These are phyloP conservation scores for Zoanthus sociatus DNA, from an alignment of 92 coral and sea anemone species.

Conservation along the genomic window DNA sequence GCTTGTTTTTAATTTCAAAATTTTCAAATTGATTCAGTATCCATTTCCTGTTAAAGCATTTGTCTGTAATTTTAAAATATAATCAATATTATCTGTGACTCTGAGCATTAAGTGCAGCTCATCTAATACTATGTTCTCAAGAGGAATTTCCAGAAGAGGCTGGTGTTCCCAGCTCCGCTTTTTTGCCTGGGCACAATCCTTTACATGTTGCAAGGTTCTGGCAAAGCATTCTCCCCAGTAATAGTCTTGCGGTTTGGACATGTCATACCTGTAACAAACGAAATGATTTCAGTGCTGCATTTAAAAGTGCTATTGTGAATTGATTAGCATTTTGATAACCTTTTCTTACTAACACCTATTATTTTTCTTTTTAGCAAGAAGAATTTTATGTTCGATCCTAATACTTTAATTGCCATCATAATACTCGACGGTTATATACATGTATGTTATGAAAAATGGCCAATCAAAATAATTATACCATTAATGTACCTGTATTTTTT, in stretches of 20 bases:
- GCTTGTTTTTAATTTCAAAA: neutral
- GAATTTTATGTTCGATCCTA: neutral
- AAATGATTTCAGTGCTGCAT: neutral
- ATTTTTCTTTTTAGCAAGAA: slow-evolving; percentile 1
- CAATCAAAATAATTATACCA: neutral
- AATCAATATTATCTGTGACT: slow-evolving; percentile 41
- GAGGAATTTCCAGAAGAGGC: slow-evolving; percentile 62
- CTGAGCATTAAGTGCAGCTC: slow-evolving; percentile 68
- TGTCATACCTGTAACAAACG: slow-evolving; percentile 55
- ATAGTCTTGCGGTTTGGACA: slow-evolving; percentile 58
- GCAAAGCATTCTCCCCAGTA: slow-evolving; percentile 47
- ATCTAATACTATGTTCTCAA: slow-evolving; percentile 63
- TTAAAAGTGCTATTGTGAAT: slow-evolving; percentile 11
- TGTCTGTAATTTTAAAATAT: neutral
- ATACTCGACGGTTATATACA: neutral
- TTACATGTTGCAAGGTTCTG: slow-evolving; percentile 43
- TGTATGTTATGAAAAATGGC: slow-evolving; percentile 5
- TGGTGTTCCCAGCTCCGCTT: slow-evolving; percentile 53
- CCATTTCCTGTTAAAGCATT: slow-evolving; percentile 7
- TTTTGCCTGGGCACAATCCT: slow-evolving; percentile 43
- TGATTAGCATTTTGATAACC: neutral
- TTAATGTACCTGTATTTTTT: slow-evolving; percentile 35
- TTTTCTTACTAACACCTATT: slow-evolving; percentile 6
- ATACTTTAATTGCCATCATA: slow-evolving; percentile 8
- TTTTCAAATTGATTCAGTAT: slow-evolving; percentile 8